Evolutionary conservation across 2,113 vertebrate genomes (phyloP).

Genomic region (Oceanodroma tethys): DNA sequence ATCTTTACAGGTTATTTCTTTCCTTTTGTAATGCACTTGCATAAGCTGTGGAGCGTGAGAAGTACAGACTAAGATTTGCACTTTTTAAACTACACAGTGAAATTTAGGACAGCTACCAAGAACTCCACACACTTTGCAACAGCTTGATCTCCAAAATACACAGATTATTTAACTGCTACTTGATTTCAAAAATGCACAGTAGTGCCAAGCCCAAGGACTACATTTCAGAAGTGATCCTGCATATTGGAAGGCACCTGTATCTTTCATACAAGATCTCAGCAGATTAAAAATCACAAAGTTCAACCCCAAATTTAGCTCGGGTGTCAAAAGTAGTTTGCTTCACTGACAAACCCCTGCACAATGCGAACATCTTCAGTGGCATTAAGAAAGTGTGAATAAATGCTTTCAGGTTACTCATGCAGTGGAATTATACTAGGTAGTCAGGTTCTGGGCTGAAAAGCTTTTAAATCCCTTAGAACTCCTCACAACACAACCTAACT

Average conservation of each 20-base stretch:
- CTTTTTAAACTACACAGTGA: not conserved
- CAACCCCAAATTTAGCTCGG: slow-evolving; percentile 35
- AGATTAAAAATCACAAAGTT: slow-evolving; percentile 44
- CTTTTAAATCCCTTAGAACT: slow-evolving; percentile 22
- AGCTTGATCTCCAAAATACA: not conserved
- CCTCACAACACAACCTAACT: slow-evolving; percentile 58
- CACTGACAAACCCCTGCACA: slow-evolving; percentile 4
- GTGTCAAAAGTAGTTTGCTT: slow-evolving; percentile 16
- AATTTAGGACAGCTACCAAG: not conserved
- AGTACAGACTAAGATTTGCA: not conserved
- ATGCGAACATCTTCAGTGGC: not conserved
- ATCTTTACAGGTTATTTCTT: not conserved
- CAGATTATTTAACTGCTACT: not conserved
- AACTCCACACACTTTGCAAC: slow-evolving; percentile 37
- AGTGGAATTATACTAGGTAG: slow-evolving; percentile 31
- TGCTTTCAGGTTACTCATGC: slow-evolving; percentile 35
- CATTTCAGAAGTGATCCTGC: slow-evolving; percentile 75
- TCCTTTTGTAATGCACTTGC: not conserved
- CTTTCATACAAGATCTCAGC: not conserved
- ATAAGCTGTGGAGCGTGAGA: not conserved
- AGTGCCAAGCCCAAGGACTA: slow-evolving; percentile 58
- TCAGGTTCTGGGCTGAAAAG: slow-evolving; percentile 35
- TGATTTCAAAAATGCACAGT: slow-evolving; percentile 32
- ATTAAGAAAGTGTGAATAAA: slow-evolving; percentile 17
- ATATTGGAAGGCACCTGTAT: slow-evolving; percentile 62